Evolutionary conservation across 2,113 vertebrate genomes (phyloP).

Genomic region (Aramus guarauna): DNA sequence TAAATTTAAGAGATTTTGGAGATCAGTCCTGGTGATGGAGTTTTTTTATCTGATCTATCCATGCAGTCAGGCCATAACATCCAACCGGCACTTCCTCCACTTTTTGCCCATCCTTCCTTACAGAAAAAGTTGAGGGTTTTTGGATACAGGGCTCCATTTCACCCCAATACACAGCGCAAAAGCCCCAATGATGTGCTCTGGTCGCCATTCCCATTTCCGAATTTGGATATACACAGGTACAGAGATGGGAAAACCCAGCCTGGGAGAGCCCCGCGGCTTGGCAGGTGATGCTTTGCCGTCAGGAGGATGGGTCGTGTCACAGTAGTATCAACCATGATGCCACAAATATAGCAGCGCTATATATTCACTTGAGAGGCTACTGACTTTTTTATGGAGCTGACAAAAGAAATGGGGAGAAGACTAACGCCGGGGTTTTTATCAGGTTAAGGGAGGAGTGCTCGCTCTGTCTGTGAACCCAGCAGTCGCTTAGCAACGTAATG

Average conservation of each 20-base stretch:
- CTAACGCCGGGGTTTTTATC: neutral
- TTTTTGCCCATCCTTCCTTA: neutral
- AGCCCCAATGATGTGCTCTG: neutral
- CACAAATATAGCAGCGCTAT: neutral
- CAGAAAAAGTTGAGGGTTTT: neutral
- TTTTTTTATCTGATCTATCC: neutral
- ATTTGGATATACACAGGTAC: no score
- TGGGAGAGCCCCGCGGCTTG: neutral
- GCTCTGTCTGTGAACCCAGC: conserved; percentile 66
- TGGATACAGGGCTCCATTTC: neutral
- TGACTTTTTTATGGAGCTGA: neutral
- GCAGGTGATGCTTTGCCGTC: neutral
- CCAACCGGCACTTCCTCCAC: rapidly evolving
- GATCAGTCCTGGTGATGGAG: neutral
- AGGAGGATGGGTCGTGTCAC: rapidly evolving
- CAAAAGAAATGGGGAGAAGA: neutral
- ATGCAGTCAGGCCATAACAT: neutral
- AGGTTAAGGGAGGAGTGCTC: conserved; percentile 64
- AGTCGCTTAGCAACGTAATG: conserved; percentile 75
- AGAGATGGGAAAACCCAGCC: neutral
- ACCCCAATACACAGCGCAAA: neutral
- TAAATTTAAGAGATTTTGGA: neutral
- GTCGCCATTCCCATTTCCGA: rapidly evolving
- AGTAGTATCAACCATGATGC: rapidly evolving
- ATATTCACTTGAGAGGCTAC: neutral